Evolutionary conservation across 2,113 vertebrate genomes (phyloP), one percentile per base, ranked within the genome.

Genomic region (Morone saxatilis): DNA sequence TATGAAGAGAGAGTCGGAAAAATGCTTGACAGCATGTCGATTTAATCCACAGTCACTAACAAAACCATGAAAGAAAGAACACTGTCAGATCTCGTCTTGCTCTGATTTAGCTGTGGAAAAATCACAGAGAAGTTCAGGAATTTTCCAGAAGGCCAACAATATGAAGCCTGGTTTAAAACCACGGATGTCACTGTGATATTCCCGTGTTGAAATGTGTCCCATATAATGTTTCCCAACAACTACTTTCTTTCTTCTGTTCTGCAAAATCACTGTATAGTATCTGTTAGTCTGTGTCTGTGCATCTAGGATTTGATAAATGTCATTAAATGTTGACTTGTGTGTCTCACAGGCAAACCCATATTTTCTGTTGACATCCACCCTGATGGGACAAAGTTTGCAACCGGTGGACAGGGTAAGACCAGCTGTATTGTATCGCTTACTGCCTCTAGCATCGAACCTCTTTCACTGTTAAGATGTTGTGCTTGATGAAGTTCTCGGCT

Each of bases 321-420:
- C 1, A 47, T 63, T 25, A 38, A 16, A 43, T 65, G n/a, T 17
- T 25, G 10, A 48, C 14, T n/a, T 19, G 4, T 59, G 45, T 82
- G 60, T 84, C 78, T 94, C 91, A 47, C 89, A 99, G 98, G 97
- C 92, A 99, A 99, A 95, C 98, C 98, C 16, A 99, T 99, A 92
- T 99, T 99, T 96, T 99, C 98, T 36, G 97, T 99, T 80, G 98
- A 99, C 90, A 99, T 99, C 94, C 98, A 99, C 85, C 98, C 98
- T 16, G 98, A 99, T 92, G 98, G 98, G 93, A 98, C 97, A 67
- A 99, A 99, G 91, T 99, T 99, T 95, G 98, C 97, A 84, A 99
- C 98, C 48, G 98, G 98, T 87, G 98, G 98, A 43, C 98, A 99
- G 97, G 98, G 98, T 92, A 45, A 86, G 86, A 54, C 4, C 10